Conservation (phyloP, 1,140 invertebrate genomes). For the Penaeus indicus region DNA sequence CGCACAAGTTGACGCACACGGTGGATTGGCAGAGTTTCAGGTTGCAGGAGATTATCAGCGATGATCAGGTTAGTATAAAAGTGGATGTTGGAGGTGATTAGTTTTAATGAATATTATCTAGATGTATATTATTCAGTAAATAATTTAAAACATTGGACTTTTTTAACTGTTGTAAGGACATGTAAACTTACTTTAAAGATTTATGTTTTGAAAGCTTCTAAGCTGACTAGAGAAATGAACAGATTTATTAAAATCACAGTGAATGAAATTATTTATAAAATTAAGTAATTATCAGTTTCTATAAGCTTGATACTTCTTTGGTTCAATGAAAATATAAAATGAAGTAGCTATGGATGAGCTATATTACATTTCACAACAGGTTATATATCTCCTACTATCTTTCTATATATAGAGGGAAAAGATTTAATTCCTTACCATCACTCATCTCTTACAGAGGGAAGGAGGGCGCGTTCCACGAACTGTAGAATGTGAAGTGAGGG, state of each 20-base stretch:
- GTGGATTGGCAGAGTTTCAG: slow-evolving; percentile 85
- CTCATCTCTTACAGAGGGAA: slow-evolving; percentile 71
- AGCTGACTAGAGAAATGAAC: too few species aligned
- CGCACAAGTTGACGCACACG: slow-evolving; percentile 80
- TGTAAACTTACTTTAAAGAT: too few species aligned
- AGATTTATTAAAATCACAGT: too few species aligned
- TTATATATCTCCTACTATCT: slow-evolving; percentile 51
- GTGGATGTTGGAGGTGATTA: background rate
- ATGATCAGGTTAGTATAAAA: slow-evolving; percentile 53
- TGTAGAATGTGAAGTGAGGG: slow-evolving; percentile 87
- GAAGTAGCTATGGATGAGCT: background rate
- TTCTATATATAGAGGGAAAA: slow-evolving; percentile 14
- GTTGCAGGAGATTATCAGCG: slow-evolving; percentile 78
- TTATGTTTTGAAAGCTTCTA: too few species aligned
- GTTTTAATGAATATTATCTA: too few species aligned
- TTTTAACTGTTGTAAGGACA: too few species aligned
- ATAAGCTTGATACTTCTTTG: background rate
- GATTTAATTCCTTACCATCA: slow-evolving; percentile 25
- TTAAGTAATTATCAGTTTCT: too few species aligned
- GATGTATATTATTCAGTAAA: too few species aligned
- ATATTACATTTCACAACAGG: background rate
- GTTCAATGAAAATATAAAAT: background rate
- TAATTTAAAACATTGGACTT: too few species aligned
- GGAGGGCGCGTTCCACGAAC: slow-evolving; percentile 86
- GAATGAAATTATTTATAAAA: too few species aligned